Percentiles rank a stretch among this genome's conserved stretches.
Conservation (phyloP, 2,113 vertebrate genomes). For the Ammospiza caudacuta region DNA sequence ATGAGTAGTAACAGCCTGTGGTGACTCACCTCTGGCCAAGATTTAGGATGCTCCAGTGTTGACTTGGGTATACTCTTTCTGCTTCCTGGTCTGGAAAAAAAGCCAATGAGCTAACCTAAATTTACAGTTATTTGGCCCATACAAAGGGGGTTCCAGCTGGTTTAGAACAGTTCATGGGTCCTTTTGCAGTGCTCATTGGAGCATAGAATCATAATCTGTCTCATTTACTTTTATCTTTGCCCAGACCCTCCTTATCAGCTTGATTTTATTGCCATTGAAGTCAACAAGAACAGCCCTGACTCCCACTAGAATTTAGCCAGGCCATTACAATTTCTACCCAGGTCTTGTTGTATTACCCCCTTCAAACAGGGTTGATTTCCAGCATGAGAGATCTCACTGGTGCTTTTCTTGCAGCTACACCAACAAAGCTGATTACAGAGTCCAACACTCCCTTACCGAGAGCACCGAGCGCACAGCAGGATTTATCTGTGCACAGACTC, state of each 20-base stretch:
- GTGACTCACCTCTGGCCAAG: background rate
- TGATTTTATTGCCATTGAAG: background rate
- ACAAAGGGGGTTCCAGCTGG: background rate
- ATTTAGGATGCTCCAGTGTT: background rate
- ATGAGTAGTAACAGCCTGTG: background rate
- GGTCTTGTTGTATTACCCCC: background rate
- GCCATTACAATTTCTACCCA: background rate
- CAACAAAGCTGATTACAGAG: constrained; percentile 73
- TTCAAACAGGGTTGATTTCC: background rate
- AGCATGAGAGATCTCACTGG: background rate
- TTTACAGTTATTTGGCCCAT: background rate
- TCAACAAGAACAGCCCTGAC: constrained; percentile 6
- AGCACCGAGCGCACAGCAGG: constrained; percentile 62
- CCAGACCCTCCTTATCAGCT: background rate
- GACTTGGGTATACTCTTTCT: background rate
- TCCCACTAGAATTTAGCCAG: background rate
- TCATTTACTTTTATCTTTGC: constrained; percentile 9
- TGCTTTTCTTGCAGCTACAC: constrained; percentile 73
- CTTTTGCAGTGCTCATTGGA: background rate
- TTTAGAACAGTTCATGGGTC: background rate
- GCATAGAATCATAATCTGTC: background rate
- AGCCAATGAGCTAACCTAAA: background rate
- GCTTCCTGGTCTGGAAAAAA: background rate
- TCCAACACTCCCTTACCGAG: constrained; percentile 64
- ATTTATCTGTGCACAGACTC: constrained; percentile 65